Percentiles rank a stretch among this genome's conserved stretches.
Evolutionary conservation across 1,140 invertebrate genomes (phyloP).

Genomic region (Drosophila simulans): DNA sequence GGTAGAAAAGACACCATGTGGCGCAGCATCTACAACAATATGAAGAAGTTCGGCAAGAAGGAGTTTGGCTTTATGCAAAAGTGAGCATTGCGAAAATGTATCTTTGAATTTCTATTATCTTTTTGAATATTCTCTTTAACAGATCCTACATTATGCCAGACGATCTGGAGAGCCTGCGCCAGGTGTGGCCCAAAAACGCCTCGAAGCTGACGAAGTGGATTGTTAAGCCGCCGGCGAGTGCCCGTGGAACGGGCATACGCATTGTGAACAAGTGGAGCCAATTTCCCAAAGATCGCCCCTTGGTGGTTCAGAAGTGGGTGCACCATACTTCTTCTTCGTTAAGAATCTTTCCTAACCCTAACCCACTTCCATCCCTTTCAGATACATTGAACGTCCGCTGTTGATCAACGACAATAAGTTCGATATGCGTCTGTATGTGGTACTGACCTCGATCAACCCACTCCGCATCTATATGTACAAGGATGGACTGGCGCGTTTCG

Average conservation of each 20-base stretch:
- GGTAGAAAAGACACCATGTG: conserved; percentile 98
- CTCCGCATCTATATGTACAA: conserved; percentile 96
- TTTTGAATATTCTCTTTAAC: neutral
- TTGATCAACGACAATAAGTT: conserved; percentile 98
- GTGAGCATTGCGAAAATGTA: neutral
- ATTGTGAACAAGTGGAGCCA: conserved; percentile 97
- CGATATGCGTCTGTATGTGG: conserved; percentile 95
- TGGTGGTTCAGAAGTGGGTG: conserved; percentile 92
- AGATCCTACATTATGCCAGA: conserved; percentile 95
- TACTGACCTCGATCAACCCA: conserved; percentile 97
- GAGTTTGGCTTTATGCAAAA: conserved; percentile 96
- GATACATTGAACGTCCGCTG: conserved; percentile 93
- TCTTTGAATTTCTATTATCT: neutral
- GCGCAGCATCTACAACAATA: conserved; percentile 92
- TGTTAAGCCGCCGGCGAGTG: conserved; percentile 95
- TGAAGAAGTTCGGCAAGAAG: conserved; percentile 90
- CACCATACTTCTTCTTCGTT: no score
- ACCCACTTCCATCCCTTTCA: conserved; percentile 3
- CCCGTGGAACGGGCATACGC: conserved; percentile 96
- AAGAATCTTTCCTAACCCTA: no score
- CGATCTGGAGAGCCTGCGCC: conserved; percentile 92
- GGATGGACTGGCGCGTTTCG: conserved; percentile 97
- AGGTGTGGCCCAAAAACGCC: conserved; percentile 92
- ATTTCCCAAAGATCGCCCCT: conserved; percentile 94
- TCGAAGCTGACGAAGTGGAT: conserved; percentile 91